Percentiles rank a stretch among this genome's conserved stretches.
These are phyloP conservation scores for Drosophila nigrodunni DNA, from an alignment of 1,140 invertebrate genomes.

Conservation along the genomic window DNA sequence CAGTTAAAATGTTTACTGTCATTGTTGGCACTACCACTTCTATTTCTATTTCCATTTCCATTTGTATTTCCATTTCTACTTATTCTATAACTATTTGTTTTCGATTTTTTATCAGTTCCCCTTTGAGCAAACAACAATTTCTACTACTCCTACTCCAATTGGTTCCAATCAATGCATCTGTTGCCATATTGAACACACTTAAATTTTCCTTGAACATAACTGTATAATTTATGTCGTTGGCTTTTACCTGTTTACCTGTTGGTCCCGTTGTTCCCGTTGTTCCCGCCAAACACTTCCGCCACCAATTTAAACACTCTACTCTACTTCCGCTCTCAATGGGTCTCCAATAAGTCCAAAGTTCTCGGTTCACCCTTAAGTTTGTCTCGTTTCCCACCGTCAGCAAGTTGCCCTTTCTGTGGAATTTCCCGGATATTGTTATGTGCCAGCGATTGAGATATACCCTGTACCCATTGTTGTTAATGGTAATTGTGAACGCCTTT, in stretches of 20 bases:
- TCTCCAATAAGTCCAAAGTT: slow-evolving; percentile 66
- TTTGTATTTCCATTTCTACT: slow-evolving; percentile 31
- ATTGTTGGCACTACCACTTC: slow-evolving; percentile 55
- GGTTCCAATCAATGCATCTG: not conserved
- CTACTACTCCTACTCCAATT: not conserved
- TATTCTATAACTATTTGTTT: slow-evolving; percentile 43
- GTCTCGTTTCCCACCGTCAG: slow-evolving; percentile 54
- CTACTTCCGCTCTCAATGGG: slow-evolving; percentile 65
- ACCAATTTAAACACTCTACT: slow-evolving; percentile 70
- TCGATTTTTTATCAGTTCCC: slow-evolving; percentile 26
- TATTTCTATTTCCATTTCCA: slow-evolving; percentile 49
- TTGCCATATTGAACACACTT: not conserved
- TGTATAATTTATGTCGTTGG: slow-evolving; percentile 1
- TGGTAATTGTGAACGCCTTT: slow-evolving; percentile 66
- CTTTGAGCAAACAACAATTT: slow-evolving; percentile 14
- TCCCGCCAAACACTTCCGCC: slow-evolving; percentile 19
- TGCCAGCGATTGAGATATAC: slow-evolving; percentile 25
- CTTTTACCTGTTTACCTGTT: slow-evolving; percentile 54
- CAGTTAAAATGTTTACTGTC: slow-evolving; percentile 68
- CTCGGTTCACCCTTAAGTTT: slow-evolving; percentile 34
- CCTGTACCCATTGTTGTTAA: not conserved
- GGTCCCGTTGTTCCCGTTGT: not conserved
- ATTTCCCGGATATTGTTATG: slow-evolving; percentile 81
- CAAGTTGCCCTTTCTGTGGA: slow-evolving; percentile 51
- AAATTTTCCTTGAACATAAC: not conserved